A percentile compares a stretch with the other conserved stretches of the same genome.
phyloP scores from a whole-genome alignment of 2,888 invertebrate species.

The Pherbina coryleti region DNA sequence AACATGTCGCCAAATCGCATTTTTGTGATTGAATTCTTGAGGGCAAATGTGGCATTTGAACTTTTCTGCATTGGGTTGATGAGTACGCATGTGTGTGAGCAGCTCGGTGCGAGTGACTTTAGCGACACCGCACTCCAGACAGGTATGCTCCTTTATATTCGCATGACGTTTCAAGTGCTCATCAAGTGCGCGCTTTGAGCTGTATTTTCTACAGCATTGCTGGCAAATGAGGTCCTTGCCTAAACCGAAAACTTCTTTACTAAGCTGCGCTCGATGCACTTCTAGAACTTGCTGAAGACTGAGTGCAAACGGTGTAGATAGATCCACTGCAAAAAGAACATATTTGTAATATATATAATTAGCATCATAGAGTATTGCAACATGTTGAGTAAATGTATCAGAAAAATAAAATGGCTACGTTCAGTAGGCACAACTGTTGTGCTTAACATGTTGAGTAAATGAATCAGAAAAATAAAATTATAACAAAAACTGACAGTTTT shows the following conservation, averaged over 20 bases:
- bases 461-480: too few relatives aligned
- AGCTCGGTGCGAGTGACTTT: constrained; percentile 65
- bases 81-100: constrained; percentile 62
- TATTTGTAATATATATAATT: too few relatives aligned
- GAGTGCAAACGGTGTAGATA: not conserved
- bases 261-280: constrained; percentile 28
- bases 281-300: constrained; percentile 38
- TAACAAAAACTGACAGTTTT: too few relatives aligned
- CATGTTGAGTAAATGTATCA: too few relatives aligned
- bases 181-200: constrained; percentile 62
- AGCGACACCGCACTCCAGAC: constrained; percentile 62
- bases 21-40: constrained; percentile 63
- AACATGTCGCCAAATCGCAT: constrained; percentile 58
- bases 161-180: constrained; percentile 64
- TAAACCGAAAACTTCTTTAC: constrained; percentile 13
- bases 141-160: constrained; percentile 60
- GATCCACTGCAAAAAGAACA: constrained; percentile 7
- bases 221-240: constrained; percentile 54
- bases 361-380: too few relatives aligned
- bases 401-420: too few relatives aligned
- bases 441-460: too few relatives aligned
- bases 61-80: constrained; percentile 61
- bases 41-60: constrained; percentile 63
- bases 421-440: too few relatives aligned
- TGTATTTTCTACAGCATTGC: constrained; percentile 60